Conservation (phyloP, 2,797 vertebrate species). For the Sardinella longiceps region DNA sequence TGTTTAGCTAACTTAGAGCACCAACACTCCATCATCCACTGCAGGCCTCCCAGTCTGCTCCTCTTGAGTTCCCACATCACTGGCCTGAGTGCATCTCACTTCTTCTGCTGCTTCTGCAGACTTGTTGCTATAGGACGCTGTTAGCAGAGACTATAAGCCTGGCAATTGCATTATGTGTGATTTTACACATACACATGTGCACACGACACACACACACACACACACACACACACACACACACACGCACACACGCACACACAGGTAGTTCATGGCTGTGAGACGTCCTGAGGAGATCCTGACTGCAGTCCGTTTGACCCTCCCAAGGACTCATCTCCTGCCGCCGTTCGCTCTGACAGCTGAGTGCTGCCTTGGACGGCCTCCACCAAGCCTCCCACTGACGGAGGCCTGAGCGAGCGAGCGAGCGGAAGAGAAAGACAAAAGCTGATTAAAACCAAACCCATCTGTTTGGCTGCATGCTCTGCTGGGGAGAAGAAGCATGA, state of each 20-base stretch:
- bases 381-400: neutral
- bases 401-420: no score
- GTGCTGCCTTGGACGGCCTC: neutral
- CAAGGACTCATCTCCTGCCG: neutral
- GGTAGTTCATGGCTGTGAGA: neutral
- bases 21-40: no score
- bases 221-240: neutral
- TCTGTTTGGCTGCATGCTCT: constrained; percentile 15
- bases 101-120: no score
- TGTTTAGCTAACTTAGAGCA: no score
- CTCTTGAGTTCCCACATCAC: no score
- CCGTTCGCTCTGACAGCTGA: constrained; percentile 7
- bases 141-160: neutral
- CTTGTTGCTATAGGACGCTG: neutral
- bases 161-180: neutral
- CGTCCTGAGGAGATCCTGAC: constrained; percentile 4
- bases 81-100: no score
- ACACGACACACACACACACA: neutral
- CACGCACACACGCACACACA: neutral
- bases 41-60: no score
- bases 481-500: constrained; percentile 18
- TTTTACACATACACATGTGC: neutral
- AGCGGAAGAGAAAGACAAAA: constrained; percentile 7
- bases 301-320: constrained; percentile 18
- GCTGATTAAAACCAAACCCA: constrained; percentile 28